Percentiles rank a stretch among this genome's conserved stretches.
These are phyloP conservation scores for Nyctereutes procyonoides DNA, from an alignment of 2,113 vertebrate genomes.

Conservation along the genomic window DNA sequence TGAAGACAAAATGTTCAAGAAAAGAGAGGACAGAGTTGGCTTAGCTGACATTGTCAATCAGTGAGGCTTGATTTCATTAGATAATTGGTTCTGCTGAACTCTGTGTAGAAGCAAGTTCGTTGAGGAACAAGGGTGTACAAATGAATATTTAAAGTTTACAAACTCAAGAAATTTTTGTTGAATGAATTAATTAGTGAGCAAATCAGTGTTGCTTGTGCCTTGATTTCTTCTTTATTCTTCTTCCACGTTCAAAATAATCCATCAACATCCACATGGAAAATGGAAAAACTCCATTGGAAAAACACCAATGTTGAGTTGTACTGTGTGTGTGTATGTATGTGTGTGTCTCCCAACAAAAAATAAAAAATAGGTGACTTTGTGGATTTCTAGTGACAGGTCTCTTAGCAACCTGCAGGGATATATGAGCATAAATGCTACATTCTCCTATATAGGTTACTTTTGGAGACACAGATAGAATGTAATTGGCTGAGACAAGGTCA, in stretches of 20 bases:
- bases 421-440: neutral
- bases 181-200: constrained; percentile 5
- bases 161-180: constrained; percentile 17
- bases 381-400: constrained; percentile 16
- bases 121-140: neutral
- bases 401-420: neutral
- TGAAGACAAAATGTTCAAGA: constrained; percentile 1
- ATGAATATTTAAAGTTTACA: constrained; percentile 23
- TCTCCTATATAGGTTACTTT: neutral
- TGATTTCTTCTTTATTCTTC: neutral
- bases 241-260: neutral
- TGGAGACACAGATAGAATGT: neutral
- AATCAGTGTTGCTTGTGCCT: neutral
- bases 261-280: neutral
- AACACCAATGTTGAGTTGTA: neutral
- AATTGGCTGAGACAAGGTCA: constrained; percentile 58
- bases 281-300: neutral
- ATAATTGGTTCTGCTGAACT: constrained; percentile 34
- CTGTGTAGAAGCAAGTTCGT: neutral
- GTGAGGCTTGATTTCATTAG: neutral
- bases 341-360: neutral
- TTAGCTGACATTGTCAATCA: neutral
- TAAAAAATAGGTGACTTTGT: neutral
- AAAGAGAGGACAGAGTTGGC: neutral
- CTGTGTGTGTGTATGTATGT: neutral